These are phyloP conservation scores for Acomys russatus DNA, from an alignment of 2,797 vertebrate genomes.

Conservation along the genomic window DNA sequence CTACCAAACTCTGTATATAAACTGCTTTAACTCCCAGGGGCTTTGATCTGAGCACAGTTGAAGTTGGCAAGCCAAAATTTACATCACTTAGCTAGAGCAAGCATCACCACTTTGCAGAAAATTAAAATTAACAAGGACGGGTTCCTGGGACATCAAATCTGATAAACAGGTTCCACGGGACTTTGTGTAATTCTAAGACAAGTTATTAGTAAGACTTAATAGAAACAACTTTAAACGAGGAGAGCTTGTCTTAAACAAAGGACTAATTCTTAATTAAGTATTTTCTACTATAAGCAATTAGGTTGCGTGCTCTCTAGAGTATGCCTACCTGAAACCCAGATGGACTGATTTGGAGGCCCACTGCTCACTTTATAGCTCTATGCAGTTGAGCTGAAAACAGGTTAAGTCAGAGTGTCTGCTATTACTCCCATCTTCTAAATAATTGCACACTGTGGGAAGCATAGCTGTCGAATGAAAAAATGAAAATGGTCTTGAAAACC, in stretches of 20 bases:
- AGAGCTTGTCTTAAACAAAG: constrained; percentile 76
- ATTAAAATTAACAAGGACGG: background rate
- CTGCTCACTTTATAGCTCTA: constrained; percentile 51
- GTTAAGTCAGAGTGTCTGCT: constrained; percentile 33
- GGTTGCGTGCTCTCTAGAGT: constrained; percentile 49
- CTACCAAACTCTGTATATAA: background rate
- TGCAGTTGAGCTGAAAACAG: constrained; percentile 71
- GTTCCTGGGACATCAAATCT: background rate
- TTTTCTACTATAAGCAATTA: constrained; percentile 70
- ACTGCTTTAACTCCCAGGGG: background rate
- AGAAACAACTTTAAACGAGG: constrained; percentile 75
- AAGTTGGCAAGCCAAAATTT: constrained; percentile 3
- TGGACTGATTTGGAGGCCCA: constrained; percentile 65
- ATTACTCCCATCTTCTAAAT: constrained; percentile 37
- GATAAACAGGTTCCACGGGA: background rate
- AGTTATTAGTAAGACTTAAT: constrained; percentile 73
- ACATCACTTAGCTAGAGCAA: background rate
- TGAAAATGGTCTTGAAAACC: constrained; percentile 63
- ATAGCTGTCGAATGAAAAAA: constrained; percentile 46
- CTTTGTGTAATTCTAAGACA: constrained; percentile 75
- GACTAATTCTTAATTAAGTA: constrained; percentile 79
- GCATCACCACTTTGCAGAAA: constrained; percentile 21
- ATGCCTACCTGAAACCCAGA: constrained; percentile 58
- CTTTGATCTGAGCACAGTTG: background rate
- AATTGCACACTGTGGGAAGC: background rate